Evolutionary conservation across 2,888 invertebrate genomes (phyloP).

Genomic region (Cremastobaeus sp.): DNA sequence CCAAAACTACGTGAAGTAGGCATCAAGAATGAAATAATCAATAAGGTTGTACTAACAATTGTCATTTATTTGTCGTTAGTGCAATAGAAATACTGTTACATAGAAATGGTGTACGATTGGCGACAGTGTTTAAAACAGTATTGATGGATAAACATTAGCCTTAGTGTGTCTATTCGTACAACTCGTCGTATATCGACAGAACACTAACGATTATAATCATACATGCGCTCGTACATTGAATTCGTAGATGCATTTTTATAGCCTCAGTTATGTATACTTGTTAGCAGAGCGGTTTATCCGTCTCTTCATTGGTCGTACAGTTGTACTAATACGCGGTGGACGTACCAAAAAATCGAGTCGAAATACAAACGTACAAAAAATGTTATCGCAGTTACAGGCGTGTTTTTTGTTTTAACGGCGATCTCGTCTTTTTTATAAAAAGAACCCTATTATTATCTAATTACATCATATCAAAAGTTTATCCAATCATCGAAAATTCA

Average conservation of each 20-base stretch:
- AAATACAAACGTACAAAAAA: slow-evolving; percentile 54
- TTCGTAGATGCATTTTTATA: slow-evolving; percentile 59
- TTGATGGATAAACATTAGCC: slow-evolving; percentile 44
- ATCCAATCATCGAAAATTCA: slow-evolving; percentile 19
- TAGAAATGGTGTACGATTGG: slow-evolving; percentile 76
- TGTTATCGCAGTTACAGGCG: slow-evolving; percentile 17
- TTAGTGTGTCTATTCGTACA: slow-evolving; percentile 41
- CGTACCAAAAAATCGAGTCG: slow-evolving; percentile 50
- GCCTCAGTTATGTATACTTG: slow-evolving; percentile 60
- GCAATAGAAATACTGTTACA: slow-evolving; percentile 76
- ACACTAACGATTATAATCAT: slow-evolving; percentile 43
- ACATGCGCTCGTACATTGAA: slow-evolving; percentile 52
- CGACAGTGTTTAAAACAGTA: slow-evolving; percentile 58
- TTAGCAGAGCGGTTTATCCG: slow-evolving; percentile 54
- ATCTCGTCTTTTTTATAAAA: slow-evolving; percentile 22
- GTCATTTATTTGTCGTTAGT: slow-evolving; percentile 72
- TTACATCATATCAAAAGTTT: slow-evolving; percentile 43
- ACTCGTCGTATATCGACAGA: slow-evolving; percentile 25
- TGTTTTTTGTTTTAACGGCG: slow-evolving; percentile 1
- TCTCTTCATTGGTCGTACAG: slow-evolving; percentile 52
- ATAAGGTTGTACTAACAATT: slow-evolving; percentile 70
- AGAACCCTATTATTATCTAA: slow-evolving; percentile 39
- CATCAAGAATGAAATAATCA: not conserved
- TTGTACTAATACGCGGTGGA: slow-evolving; percentile 52
- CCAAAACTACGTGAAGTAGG: too few species aligned